Percentiles rank a stretch among this genome's conserved stretches.
phyloP scores from a whole-genome alignment of 1,140 invertebrate genomes.

The Dryas iulia region DNA sequence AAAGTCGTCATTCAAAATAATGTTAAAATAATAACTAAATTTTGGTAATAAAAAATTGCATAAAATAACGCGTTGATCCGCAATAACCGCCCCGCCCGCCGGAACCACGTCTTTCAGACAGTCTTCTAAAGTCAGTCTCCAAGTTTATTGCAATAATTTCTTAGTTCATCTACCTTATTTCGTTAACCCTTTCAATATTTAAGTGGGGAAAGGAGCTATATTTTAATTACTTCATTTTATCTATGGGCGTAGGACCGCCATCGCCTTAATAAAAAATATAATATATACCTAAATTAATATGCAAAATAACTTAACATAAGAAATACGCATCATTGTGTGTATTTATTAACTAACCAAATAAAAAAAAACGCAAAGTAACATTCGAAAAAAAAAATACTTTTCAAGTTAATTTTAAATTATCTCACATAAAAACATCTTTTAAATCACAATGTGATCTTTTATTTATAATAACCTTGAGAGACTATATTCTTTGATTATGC shows the following conservation, averaged over 20 bases:
- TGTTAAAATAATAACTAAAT: conserved; percentile 42
- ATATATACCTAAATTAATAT: conserved; percentile 55
- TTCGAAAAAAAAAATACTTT: conserved; percentile 78
- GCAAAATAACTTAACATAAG: conserved; percentile 66
- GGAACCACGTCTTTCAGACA: conserved; percentile 65
- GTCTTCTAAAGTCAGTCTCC: conserved; percentile 78
- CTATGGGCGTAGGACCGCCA: conserved; percentile 25
- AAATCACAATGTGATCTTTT: conserved; percentile 74
- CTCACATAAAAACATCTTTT: conserved; percentile 74
- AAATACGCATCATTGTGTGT: conserved; percentile 54
- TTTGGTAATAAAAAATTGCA: conserved; percentile 35
- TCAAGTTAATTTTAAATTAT: conserved; percentile 72
- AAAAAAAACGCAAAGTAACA: conserved; percentile 68
- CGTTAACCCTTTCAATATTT: conserved; percentile 31
- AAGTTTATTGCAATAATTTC: conserved; percentile 77
- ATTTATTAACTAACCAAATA: conserved; percentile 60
- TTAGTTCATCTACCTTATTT: conserved; percentile 50
- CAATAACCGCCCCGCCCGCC: conserved; percentile 24
- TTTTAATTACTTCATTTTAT: conserved; percentile 31
- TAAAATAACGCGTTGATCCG: conserved; percentile 21
- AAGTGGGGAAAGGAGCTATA: conserved; percentile 40
- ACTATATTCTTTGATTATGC: conserved; percentile 46
- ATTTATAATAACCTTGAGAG: conserved; percentile 53
- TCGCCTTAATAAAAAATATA: conserved; percentile 42
- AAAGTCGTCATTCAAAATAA: conserved; percentile 29